phyloP scores from a whole-genome alignment of 1,140 invertebrate species.

The Euschistus heros region DNA sequence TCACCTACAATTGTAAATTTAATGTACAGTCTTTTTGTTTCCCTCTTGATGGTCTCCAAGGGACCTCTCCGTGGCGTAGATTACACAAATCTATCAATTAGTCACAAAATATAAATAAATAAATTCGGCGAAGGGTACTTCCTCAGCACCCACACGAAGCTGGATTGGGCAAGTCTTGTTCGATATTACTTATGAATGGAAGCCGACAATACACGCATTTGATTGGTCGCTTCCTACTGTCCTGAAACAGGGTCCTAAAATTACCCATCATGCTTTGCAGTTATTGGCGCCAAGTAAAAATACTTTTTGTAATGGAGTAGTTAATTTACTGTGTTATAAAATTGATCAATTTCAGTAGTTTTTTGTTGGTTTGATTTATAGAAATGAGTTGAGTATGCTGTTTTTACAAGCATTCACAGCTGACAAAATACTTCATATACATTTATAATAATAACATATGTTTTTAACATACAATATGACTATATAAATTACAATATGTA shows the following conservation, averaged over 20 bases:
- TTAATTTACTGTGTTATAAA: too few relatives aligned
- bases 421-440: too few relatives aligned
- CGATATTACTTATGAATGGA: slow-evolving; percentile 16
- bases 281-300: neutral
- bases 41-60: neutral
- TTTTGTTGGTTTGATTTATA: too few relatives aligned
- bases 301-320: too few relatives aligned
- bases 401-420: too few relatives aligned
- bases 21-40: neutral
- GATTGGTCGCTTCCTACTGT: neutral
- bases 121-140: neutral
- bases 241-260: neutral
- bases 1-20: neutral
- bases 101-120: neutral
- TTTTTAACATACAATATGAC: too few relatives aligned
- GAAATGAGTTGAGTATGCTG: too few relatives aligned
- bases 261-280: neutral
- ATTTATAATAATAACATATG: too few relatives aligned
- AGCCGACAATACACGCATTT: slow-evolving; percentile 7
- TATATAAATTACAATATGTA: too few relatives aligned
- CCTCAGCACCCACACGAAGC: neutral
- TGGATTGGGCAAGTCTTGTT: slow-evolving; percentile 4
- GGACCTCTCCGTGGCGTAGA: neutral
- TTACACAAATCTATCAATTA: neutral
- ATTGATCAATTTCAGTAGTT: too few relatives aligned